Percentiles rank a stretch among this genome's conserved stretches.
These are phyloP conservation scores for Zaprionus capensis DNA, from an alignment of 1,140 invertebrate species.

Conservation along the genomic window DNA sequence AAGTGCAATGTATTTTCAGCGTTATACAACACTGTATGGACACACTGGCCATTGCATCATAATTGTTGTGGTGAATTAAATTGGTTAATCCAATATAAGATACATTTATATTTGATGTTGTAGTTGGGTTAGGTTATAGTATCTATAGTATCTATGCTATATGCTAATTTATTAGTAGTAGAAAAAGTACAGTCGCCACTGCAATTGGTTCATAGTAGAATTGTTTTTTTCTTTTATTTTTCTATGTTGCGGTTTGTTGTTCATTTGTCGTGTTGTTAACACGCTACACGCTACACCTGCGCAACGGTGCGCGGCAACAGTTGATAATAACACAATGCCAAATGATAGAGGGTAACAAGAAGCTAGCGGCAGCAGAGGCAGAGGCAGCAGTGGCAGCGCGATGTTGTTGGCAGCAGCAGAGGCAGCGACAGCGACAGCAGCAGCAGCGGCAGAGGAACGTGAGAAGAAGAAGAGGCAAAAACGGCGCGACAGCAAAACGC, in stretches of 20 bases:
- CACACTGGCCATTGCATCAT: constrained; percentile 27
- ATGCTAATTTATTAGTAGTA: constrained; percentile 44
- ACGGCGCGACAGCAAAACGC: constrained; percentile 56
- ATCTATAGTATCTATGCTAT: constrained; percentile 46
- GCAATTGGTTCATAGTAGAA: constrained; percentile 38
- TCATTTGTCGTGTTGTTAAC: constrained; percentile 62
- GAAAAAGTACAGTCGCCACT: constrained; percentile 51
- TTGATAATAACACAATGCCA: constrained; percentile 60
- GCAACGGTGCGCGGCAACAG: constrained; percentile 74
- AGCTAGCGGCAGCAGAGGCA: constrained; percentile 24
- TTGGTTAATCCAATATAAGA: constrained; percentile 28
- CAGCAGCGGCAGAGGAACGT: constrained; percentile 27
- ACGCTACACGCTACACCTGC: constrained; percentile 75
- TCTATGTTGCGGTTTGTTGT: constrained; percentile 52
- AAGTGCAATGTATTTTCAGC: constrained; percentile 43
- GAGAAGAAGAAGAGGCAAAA: constrained; percentile 15
- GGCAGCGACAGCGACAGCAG: constrained; percentile 23
- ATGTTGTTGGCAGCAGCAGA: constrained; percentile 6
- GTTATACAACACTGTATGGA: constrained; percentile 39
- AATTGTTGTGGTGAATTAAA: constrained; percentile 10
- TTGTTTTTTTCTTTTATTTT: constrained; percentile 16
- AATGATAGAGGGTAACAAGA: constrained; percentile 44
- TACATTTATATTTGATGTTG: constrained; percentile 20
- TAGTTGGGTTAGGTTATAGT: constrained; percentile 14
- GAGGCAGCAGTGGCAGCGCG: constrained; percentile 19